A percentile compares a stretch with the other conserved stretches of the same genome.
Evolutionary conservation across 2,113 vertebrate genomes (phyloP).

Genomic region (Melanotaenia duboulayi): DNA sequence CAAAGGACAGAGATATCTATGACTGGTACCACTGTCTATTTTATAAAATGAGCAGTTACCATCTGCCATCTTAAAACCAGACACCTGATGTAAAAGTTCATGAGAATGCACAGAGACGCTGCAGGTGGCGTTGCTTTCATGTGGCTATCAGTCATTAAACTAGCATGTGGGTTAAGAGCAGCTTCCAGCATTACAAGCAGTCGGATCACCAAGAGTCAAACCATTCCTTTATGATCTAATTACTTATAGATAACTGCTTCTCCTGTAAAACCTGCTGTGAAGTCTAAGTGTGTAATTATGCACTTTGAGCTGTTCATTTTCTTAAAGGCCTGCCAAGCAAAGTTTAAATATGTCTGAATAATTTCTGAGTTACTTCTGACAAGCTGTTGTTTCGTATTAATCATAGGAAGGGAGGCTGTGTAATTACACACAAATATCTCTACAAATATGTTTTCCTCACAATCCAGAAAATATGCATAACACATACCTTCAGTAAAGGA

Average conservation of each 20-base stretch:
- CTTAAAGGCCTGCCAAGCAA: neutral
- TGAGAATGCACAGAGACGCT: conserved; percentile 40
- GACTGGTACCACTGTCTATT: neutral
- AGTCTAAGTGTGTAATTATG: conserved; percentile 2
- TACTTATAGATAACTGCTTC: neutral
- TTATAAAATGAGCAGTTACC: conserved; percentile 1
- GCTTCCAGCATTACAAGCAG: neutral
- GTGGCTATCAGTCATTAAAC: conserved; percentile 22
- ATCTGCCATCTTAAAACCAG: neutral
- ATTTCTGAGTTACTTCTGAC: neutral
- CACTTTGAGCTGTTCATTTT: neutral
- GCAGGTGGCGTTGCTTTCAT: conserved; percentile 32
- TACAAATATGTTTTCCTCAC: too few species aligned
- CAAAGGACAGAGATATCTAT: neutral
- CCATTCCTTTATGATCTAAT: neutral
- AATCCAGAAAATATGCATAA: too few species aligned
- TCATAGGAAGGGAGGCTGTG: neutral
- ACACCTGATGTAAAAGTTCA: conserved; percentile 5
- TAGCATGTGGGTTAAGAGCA: neutral
- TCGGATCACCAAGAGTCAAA: neutral
- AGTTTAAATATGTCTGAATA: neutral
- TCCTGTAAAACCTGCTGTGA: neutral
- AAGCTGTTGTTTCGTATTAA: neutral
- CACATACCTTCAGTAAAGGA: too few species aligned
- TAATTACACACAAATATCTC: neutral